phyloP scores from a whole-genome alignment of 2,888 invertebrate species.

The Plagodis dolabraria region DNA sequence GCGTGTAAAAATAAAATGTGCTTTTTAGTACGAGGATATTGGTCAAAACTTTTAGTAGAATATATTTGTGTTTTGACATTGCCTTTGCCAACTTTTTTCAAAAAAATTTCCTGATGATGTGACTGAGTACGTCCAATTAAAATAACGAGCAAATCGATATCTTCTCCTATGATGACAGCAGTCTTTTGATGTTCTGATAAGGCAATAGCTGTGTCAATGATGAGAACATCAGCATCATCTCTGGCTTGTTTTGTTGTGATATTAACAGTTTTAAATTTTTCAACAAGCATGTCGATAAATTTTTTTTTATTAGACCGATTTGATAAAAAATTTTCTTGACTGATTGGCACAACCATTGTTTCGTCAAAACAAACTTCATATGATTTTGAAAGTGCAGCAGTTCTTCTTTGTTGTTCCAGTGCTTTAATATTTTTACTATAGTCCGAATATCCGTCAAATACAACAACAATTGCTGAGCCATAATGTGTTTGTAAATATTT shows the following conservation, averaged over 20 bases:
- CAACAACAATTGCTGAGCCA: slow-evolving; percentile 43
- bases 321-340: slow-evolving; percentile 17
- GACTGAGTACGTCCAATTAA: slow-evolving; percentile 53
- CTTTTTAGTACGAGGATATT: slow-evolving; percentile 45
- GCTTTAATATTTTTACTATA: slow-evolving; percentile 42
- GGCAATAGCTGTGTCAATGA: slow-evolving; percentile 54
- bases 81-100: slow-evolving; percentile 55
- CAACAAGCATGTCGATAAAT: slow-evolving; percentile 49
- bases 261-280: slow-evolving; percentile 52
- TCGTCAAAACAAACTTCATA: slow-evolving; percentile 55
- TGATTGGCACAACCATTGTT: slow-evolving; percentile 42
- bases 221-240: slow-evolving; percentile 59
- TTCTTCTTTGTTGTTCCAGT: slow-evolving; percentile 44
- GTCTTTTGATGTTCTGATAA: slow-evolving; percentile 39
- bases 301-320: slow-evolving; percentile 40
- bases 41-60: slow-evolving; percentile 51
- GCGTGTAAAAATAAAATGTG: slow-evolving; percentile 43
- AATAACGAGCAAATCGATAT: slow-evolving; percentile 56
- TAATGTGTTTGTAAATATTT: slow-evolving; percentile 44
- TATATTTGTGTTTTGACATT: slow-evolving; percentile 54
- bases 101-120: slow-evolving; percentile 46
- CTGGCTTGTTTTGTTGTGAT: slow-evolving; percentile 55
- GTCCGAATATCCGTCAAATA: slow-evolving; percentile 54
- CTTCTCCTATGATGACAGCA: slow-evolving; percentile 54
- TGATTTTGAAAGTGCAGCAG: slow-evolving; percentile 53